Evolutionary conservation across 2,113 vertebrate species (phyloP), one percentile per base, ranked within the genome.

Genomic region (Larimichthys crocea): DNA sequence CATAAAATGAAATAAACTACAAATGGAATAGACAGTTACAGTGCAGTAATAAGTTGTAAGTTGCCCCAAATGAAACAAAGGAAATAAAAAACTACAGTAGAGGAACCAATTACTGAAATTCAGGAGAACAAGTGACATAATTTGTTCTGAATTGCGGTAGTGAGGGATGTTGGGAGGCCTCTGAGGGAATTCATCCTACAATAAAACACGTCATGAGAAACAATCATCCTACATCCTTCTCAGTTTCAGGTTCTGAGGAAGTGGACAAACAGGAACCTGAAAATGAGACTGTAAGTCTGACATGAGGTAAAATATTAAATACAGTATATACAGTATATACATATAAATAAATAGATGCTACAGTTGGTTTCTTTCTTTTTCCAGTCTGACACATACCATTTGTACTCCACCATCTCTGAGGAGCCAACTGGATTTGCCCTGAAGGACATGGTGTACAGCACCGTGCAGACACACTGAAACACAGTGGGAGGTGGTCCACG

Each of bases 371-470:
- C 14, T 79, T 61, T 57, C 2, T 15, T 48, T n/a, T n/a, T 48
- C n/a, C 53, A 87, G 76, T 5, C 17, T 48, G 61, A 76, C 57
- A 53, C 24, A 3, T 62, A 81, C 46, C 50, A 87, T 22, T 0
- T 71, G 4, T 91, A 91, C 44, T 56, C 20, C 31, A 55, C 42
- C 9, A 83, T 93, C 49, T 14, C 74, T 19, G 50, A 87, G 11
- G 22, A 56, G 49, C 49, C 35, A 31, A 20, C 50, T 52, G 19
- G 8, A 20, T 22, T n/a, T 66, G 6, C 26, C 49, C 17, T 61
- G 50, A 70, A 3, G 1, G 35, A 56, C 9, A 19, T 63, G 0
- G 0, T 50, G 24, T 87, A 86, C 59, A 88, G 24, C 69, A 78
- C 79, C 1, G 22, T 79, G 55, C 22, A 77, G 57, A 0, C 2